Base-by-base conservation (phyloP, 2,113 vertebrate species). In the Cryptomyrus ogoouensis region DNA sequence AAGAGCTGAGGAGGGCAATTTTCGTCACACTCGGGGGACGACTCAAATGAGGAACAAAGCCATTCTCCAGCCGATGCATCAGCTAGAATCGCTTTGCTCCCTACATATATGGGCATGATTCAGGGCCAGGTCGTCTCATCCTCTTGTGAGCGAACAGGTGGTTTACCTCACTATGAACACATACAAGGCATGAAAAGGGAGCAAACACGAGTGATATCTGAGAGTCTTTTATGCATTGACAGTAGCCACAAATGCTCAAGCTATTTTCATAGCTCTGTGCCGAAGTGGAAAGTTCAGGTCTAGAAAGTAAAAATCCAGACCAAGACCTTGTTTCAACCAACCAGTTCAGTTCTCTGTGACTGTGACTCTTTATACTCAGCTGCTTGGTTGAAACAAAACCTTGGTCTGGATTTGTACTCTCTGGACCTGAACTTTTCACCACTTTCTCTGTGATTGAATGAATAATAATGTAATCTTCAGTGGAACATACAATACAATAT, bases 1-100 rank as follows among this genome's bases (percentile, higher is more conserved):
- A 66, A 62, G 12, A 88, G 87, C 52, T 44, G 56, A 88, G 87
- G 56, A 58, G 15, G 56, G 87, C 87, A 88, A 88, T 88, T 88
- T 88, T 31, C 19, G 19, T 62, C 35, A 44, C 87, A 66, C 31
- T 46, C 56, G 6, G 12, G 86, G 52, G 49, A 39, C 86, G 17
- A 56, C 7, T 56, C 27, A 8, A 21, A 35, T 1, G 4, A 21
- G 86, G 86, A 56, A 19, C 49, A 58, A 39, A 53, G 86, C 49
- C 27, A 49, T 56, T 49, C 31, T 56, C 49, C 49, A 53, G 50
- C 50, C 50, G 86, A 53, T 1, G 86, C 15, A 21, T 10, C 50
- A 10, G 35, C 87, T n/a, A 24, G 53, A 44, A 46, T 50, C 49
- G 1, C 86, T 58, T 56, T 39, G 53, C 6, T n/a, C 87, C 10